Conservation (phyloP, 2,797 vertebrate species). For the Manis javanica region DNA sequence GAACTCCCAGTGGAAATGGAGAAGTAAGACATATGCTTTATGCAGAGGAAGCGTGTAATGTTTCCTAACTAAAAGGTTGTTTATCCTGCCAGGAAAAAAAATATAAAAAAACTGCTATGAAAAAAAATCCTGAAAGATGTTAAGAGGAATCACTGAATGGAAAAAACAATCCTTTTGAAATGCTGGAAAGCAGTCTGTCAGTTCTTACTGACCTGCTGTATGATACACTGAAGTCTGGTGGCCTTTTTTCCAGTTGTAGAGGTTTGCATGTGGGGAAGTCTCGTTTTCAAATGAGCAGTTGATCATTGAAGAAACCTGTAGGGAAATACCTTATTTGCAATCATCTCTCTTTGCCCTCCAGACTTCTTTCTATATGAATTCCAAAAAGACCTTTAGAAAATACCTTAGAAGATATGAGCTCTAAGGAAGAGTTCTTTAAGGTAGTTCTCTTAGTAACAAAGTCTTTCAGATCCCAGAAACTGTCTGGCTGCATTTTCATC, state of each 20-base stretch:
- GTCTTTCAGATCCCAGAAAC: neutral
- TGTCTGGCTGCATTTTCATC: neutral
- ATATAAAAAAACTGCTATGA: neutral
- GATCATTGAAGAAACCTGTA: neutral
- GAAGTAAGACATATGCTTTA: neutral
- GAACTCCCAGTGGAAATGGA: constrained; percentile 28
- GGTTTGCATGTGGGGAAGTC: neutral
- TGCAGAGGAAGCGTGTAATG: neutral
- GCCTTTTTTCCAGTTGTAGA: neutral
- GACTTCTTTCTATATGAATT: neutral
- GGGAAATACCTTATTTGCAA: neutral
- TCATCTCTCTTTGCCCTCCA: neutral
- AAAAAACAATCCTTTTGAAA: constrained; percentile 30
- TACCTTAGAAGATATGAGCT: neutral
- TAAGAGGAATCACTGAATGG: neutral
- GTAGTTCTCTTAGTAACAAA: neutral
- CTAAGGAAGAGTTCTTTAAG: neutral
- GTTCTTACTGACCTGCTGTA: neutral
- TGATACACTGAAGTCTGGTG: neutral
- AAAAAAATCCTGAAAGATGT: neutral
- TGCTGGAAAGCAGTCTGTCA: neutral
- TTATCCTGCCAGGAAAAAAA: neutral
- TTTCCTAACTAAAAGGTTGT: neutral
- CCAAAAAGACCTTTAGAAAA: neutral
- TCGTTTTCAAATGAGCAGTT: neutral